Conservation (phyloP, 2,797 vertebrate genomes). For the Enteromius treurensis region DNA sequence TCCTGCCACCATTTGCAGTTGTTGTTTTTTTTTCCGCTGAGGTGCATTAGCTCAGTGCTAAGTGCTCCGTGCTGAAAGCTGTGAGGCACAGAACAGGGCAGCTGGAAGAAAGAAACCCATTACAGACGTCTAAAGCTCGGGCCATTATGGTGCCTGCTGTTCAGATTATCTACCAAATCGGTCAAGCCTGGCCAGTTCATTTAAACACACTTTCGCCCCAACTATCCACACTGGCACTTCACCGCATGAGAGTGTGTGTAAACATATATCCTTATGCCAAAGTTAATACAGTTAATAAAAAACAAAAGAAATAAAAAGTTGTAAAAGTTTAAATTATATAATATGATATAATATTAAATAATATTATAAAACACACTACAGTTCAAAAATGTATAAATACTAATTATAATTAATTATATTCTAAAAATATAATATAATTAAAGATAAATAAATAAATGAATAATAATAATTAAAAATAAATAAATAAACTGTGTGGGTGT, state of each 20-base stretch:
- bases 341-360: neutral
- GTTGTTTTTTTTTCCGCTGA: conserved; percentile 1
- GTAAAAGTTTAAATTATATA: neutral
- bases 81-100: conserved; percentile 38
- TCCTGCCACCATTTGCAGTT: conserved; percentile 17
- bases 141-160: conserved; percentile 50
- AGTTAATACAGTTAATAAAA: neutral
- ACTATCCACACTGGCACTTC: conserved; percentile 1
- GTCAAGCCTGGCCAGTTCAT: conserved; percentile 32
- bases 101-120: conserved; percentile 47
- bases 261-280: neutral
- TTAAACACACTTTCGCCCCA: conserved; percentile 37
- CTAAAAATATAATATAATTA: neutral
- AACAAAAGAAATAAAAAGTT: neutral
- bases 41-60: conserved; percentile 48
- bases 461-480: neutral
- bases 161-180: conserved; percentile 55
- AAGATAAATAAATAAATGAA: neutral
- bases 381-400: neutral
- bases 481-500: too few species aligned
- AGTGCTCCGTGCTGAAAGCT: conserved; percentile 38
- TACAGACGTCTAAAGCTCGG: conserved; percentile 43
- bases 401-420: neutral
- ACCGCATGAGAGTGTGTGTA: conserved; percentile 17
- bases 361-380: neutral